Percentiles rank a stretch among this genome's conserved stretches.
Conservation (phyloP, 2,113 vertebrate species). For the Notarius quadriscutis region DNA sequence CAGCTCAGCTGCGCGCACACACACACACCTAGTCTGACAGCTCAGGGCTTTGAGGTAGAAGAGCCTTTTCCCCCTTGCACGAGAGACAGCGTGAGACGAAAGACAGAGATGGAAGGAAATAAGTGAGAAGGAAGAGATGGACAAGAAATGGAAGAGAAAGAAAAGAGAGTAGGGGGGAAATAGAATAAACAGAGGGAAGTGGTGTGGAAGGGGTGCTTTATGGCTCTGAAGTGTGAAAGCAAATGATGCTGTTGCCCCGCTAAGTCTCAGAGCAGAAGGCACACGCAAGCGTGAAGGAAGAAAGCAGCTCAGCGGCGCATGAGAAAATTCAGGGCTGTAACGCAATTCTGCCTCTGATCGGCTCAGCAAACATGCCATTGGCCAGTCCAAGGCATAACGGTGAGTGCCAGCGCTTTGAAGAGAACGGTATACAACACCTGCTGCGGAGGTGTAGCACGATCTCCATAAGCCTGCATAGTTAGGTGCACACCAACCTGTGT, state of each 20-base stretch:
- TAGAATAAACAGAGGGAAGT: conserved; percentile 2
- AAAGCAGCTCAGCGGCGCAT: conserved; percentile 37
- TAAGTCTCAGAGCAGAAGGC: conserved; percentile 59
- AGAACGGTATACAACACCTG: conserved; percentile 30
- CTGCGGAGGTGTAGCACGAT: conserved; percentile 38
- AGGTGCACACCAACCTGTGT: conserved; percentile 37
- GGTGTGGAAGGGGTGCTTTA: conserved; percentile 23
- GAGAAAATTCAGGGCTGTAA: conserved; percentile 35
- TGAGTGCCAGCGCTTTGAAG: conserved; percentile 14
- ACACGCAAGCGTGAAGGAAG: conserved; percentile 46
- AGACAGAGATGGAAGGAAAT: conserved; percentile 10
- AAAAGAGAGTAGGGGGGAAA: background rate
- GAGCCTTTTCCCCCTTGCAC: conserved; percentile 34
- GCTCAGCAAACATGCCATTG: conserved; percentile 21
- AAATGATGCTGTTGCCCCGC: conserved; percentile 48
- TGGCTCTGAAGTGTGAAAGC: conserved; percentile 54
- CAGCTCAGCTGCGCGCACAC: background rate
- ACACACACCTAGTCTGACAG: conserved; percentile 45
- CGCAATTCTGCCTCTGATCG: conserved; percentile 22
- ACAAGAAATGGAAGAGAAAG: conserved; percentile 18
- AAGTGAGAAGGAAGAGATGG: background rate
- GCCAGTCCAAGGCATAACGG: background rate
- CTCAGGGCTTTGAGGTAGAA: conserved; percentile 43
- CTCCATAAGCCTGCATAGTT: conserved; percentile 43
- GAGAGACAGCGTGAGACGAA: background rate